These are phyloP conservation scores for Neodiprion virginianus DNA, from an alignment of 1,140 invertebrate species.

Conservation along the genomic window DNA sequence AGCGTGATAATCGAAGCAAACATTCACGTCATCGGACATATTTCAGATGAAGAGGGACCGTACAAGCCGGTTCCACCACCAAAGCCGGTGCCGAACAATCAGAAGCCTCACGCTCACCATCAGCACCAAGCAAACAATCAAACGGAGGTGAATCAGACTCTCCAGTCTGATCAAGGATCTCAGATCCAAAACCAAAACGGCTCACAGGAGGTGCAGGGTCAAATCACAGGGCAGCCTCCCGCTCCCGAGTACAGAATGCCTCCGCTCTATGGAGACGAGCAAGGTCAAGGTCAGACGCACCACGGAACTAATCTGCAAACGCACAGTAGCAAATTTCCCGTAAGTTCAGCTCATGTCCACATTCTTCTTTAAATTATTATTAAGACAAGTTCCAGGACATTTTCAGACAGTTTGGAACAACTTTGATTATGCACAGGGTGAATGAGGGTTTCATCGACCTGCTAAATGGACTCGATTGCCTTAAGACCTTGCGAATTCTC, in stretches of 20 bases:
- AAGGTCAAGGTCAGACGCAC: conserved; percentile 58
- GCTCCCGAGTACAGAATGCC: conserved; percentile 56
- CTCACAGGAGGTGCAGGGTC: conserved; percentile 45
- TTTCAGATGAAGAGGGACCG: conserved; percentile 64
- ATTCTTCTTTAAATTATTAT: not conserved
- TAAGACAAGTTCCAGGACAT: no score
- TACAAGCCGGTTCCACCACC: conserved; percentile 69
- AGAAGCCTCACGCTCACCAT: conserved; percentile 44
- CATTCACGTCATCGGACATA: not conserved
- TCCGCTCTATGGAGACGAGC: conserved; percentile 59
- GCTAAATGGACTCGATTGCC: no score
- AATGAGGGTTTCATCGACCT: no score
- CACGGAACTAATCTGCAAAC: conserved; percentile 69
- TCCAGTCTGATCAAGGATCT: conserved; percentile 48
- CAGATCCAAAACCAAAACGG: conserved; percentile 57
- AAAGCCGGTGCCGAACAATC: conserved; percentile 64
- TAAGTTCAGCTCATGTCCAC: conserved; percentile 57
- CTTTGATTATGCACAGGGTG: no score
- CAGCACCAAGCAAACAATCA: conserved; percentile 33
- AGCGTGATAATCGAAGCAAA: no score
- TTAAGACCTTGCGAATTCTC: no score
- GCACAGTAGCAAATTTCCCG: conserved; percentile 81
- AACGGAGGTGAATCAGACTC: conserved; percentile 19
- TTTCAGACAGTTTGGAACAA: no score
- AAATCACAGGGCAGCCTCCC: conserved; percentile 33